phyloP scores from a whole-genome alignment of 2,888 invertebrate species.

The Pterostichus niger region DNA sequence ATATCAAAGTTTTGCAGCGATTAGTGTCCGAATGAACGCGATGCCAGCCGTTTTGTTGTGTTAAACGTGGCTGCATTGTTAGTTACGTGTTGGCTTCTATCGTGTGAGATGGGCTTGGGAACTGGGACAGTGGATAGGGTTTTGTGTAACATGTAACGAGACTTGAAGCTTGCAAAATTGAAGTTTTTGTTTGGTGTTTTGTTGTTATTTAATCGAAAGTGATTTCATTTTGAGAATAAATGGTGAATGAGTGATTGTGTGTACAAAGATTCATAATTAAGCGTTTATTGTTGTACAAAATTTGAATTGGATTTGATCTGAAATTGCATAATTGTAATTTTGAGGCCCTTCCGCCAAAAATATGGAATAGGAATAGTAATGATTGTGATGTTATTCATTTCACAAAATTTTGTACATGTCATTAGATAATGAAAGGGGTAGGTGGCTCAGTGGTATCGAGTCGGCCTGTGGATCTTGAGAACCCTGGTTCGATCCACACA shows the following conservation, averaged over 20 bases:
- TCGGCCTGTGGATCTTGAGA: too few relatives aligned
- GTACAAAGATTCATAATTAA: too few relatives aligned
- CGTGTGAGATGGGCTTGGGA: constrained; percentile 2
- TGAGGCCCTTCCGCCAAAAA: too few relatives aligned
- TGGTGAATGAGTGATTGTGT: neutral
- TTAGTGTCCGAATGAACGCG: constrained; percentile 27
- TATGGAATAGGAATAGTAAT: too few relatives aligned
- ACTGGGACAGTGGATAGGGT: neutral
- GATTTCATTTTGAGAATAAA: neutral
- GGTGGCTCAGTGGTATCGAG: too few relatives aligned
- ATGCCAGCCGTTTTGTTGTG: constrained; percentile 21
- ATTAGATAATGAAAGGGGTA: too few relatives aligned
- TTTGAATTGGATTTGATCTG: too few relatives aligned
- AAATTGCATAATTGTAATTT: too few relatives aligned
- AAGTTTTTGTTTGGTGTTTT: constrained; percentile 15
- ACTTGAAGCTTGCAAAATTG: constrained; percentile 10
- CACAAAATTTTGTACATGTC: too few relatives aligned
- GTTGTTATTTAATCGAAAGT: constrained; percentile 19
- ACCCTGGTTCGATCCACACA: too few relatives aligned
- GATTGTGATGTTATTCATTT: too few relatives aligned
- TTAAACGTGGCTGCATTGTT: constrained; percentile 23
- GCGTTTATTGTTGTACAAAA: too few relatives aligned
- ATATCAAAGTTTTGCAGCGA: constrained; percentile 48
- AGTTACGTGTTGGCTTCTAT: neutral
- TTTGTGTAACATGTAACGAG: neutral